Evolutionary conservation across 2,797 vertebrate genomes (phyloP).

Genomic region (Diglossa cyanea): DNA sequence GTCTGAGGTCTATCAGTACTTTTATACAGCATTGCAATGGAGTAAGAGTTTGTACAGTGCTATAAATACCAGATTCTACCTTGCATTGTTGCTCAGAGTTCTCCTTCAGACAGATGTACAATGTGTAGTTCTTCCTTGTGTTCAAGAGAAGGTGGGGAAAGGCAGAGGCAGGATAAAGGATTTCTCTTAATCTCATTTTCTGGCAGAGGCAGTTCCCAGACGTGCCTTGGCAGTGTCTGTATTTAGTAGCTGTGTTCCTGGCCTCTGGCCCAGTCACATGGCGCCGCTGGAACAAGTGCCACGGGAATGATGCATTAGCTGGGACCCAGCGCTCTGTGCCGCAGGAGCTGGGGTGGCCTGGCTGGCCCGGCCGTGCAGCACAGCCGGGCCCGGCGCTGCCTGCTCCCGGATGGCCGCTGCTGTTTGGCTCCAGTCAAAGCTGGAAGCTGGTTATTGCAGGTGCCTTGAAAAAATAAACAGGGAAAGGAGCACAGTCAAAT

Average conservation of each 20-base stretch:
- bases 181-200: background rate
- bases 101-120: background rate
- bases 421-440: background rate
- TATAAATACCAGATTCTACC: background rate
- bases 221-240: slow-evolving; percentile 50
- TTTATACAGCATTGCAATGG: background rate
- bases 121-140: background rate
- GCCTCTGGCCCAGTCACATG: slow-evolving; percentile 27
- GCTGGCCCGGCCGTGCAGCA: accelerated
- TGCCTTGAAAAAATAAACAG: background rate
- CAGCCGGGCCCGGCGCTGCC: background rate
- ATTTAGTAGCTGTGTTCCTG: slow-evolving; percentile 44
- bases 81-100: background rate
- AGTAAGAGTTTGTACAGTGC: background rate
- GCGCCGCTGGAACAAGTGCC: slow-evolving; percentile 17
- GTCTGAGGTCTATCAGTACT: background rate
- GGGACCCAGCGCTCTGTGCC: background rate
- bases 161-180: background rate
- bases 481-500: background rate
- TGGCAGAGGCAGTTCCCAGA: slow-evolving; percentile 20
- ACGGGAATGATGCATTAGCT: slow-evolving; percentile 4
- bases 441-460: background rate
- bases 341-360: background rate
- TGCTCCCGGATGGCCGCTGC: background rate
- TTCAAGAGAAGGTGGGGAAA: background rate